Evolutionary conservation across 2,113 vertebrate species (phyloP), one percentile per base, ranked within the genome.

Genomic region (Hyperoodon ampullatus): DNA sequence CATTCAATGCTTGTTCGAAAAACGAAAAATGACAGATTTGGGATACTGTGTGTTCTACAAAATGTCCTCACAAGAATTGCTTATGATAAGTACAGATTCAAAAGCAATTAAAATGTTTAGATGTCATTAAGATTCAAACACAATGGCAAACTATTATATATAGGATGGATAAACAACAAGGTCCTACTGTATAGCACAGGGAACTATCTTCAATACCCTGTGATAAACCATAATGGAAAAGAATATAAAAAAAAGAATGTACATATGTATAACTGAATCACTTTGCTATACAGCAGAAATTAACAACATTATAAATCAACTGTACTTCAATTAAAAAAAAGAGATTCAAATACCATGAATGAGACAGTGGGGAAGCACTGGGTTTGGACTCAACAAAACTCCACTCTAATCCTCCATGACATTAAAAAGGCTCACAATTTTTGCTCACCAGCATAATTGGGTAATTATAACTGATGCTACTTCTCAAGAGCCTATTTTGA

Each of bases 21-120:
- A 81, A 58, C 42, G 28, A 80, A 78, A 78, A 83, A 18, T 33
- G 33, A 72, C 60, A 47, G 72, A 60, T 55, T 88, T 70, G 28
- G 19, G 23, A 86, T n/a, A 61, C 5, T 82, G 4, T 8, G 0
- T 77, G 15, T 42, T 35, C 66, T 66, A 28, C 3, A 39, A 83
- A 80, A 92, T 33, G 5, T 35, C 55, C 47, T 77, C 39, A 42
- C 18, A 55, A 55, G 30, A 74, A 42, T 21, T 71, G 44, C 24
- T 86, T 78, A 88, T 61, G 88, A 9, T 60, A 58, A 84, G 47
- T 78, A 16, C 14, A 6, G 8, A 95, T 61, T 65, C 66, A 74
- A 87, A 90, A 84, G 58, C 74, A 81, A 21, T 65, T 55, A 68
- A 39, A 92, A 84, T 58, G 55, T 86, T 96, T 74, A 90, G 47